Evolutionary conservation across 2,888 invertebrate species (phyloP).

Genomic region (Dryocosmus kuriphilus): DNA sequence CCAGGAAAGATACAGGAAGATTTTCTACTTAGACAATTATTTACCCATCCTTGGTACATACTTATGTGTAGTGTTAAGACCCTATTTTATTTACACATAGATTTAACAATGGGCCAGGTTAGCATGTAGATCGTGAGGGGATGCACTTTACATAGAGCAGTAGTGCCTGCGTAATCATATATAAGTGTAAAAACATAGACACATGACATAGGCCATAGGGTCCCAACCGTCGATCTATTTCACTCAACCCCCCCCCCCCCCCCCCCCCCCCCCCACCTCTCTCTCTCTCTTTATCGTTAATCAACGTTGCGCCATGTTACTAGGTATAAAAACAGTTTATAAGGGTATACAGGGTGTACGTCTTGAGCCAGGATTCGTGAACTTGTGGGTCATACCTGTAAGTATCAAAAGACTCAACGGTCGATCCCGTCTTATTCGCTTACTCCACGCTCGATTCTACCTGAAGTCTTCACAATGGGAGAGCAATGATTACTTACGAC

Average conservation of each 20-base stretch:
- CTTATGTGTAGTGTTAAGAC: constrained; percentile 22
- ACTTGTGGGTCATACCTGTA: constrained; percentile 52
- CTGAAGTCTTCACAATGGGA: constrained; percentile 32
- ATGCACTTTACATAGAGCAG: constrained; percentile 50
- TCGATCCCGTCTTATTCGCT: constrained; percentile 58
- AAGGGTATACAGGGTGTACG: constrained; percentile 49
- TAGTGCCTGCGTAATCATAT: constrained; percentile 3
- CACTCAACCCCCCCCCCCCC: too few species aligned
- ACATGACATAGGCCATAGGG: constrained; percentile 51
- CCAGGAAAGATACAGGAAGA: constrained; percentile 30
- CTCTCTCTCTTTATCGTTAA: constrained; percentile 53
- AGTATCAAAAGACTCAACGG: constrained; percentile 56
- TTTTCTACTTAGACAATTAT: constrained; percentile 38
- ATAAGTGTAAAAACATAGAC: constrained; percentile 45
- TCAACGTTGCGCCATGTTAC: constrained; percentile 47
- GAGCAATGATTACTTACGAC: constrained; percentile 39
- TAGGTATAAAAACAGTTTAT: constrained; percentile 48
- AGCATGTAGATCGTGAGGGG: constrained; percentile 45
- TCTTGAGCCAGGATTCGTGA: constrained; percentile 44
- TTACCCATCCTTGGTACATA: constrained; percentile 29
- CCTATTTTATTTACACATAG: constrained; percentile 40
- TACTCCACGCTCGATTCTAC: constrained; percentile 47
- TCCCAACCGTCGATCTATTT: constrained; percentile 67
- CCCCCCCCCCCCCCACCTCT: too few species aligned
- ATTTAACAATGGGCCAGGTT: constrained; percentile 49